phyloP scores from a whole-genome alignment of 2,113 vertebrate species.

The Columba janthina region DNA sequence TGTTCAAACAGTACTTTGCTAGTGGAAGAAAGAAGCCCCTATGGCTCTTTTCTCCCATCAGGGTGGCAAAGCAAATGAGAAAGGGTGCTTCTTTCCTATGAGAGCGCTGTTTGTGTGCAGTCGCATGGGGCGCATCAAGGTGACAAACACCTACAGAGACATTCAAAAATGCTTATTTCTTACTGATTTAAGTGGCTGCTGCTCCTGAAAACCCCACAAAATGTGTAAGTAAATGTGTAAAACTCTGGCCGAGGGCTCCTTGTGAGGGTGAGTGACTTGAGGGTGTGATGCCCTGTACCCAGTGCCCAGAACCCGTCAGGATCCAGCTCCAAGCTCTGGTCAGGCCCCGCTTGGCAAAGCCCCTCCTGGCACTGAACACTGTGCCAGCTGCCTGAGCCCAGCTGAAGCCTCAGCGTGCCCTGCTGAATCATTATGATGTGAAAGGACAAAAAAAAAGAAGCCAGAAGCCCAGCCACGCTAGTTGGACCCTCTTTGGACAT shows the following conservation, averaged over 20 bases:
- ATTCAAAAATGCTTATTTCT: neutral
- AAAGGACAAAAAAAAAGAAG: neutral
- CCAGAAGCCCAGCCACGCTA: neutral
- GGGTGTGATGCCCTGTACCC: accelerated
- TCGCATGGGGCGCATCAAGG: neutral
- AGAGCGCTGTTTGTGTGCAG: neutral
- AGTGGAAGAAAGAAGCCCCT: neutral
- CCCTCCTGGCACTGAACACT: accelerated
- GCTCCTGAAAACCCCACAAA: neutral
- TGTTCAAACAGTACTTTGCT: neutral
- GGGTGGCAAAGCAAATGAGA: neutral
- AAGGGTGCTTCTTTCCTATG: neutral
- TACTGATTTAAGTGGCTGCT: neutral
- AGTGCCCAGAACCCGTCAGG: neutral
- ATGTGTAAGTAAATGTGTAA: neutral
- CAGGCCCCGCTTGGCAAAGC: neutral
- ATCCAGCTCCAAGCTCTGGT: neutral
- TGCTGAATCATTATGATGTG: neutral
- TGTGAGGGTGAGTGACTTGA: neutral
- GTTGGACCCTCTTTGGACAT: neutral
- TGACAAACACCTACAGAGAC: neutral
- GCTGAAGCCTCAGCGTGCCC: neutral
- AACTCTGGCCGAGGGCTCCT: neutral
- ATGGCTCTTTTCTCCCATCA: neutral
- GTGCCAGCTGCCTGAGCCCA: neutral